Base-by-base conservation (phyloP, 2,888 invertebrate species). In the Pharmacophagus antenor region DNA sequence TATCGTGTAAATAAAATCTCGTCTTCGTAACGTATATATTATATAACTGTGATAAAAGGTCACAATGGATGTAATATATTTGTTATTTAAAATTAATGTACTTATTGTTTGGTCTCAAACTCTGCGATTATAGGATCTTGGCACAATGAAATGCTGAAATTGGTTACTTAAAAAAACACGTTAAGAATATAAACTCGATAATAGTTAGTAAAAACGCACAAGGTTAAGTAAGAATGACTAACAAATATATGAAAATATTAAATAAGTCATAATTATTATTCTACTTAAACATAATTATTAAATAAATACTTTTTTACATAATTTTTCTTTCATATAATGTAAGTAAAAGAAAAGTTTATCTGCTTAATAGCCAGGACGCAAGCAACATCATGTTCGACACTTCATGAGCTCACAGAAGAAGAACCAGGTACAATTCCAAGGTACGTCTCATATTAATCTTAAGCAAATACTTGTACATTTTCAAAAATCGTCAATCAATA, bases 341-440 rank as follows among this genome's bases (percentile, higher is more conserved):
- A 22, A 8, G 15, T 21, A 47, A 15, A 10, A 22, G 0, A 22
- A 22, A 37, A 48, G 46, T 63, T 56, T 37, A 37, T 37, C 10
- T 37, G 37, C 56, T 56, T 65, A 61, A 56, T 78, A 91, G 91
- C 91, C 58, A 83, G 85, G 77, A 88, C 90, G 47, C 91, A 91
- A 72, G 91, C 91, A 50, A 91, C 91, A 10, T 91, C 91, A 57
- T 91, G 91, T 77, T 91, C 91, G 41, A 90, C 91, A 44, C 84
- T 91, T 42, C 90, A 91, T 71, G 89, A 91, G 74, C 79, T 91
- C 62, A 76, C 87, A 62, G 89, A 88, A 72, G 89, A 90, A 70
- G 88, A 91, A 64, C 82, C 86, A n/a, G 82, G 73, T 70, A 89
- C 91, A 76, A 88, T 91, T 75, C 90, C 91, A 63, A 87, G 91